Conservation (phyloP, 64 coral and sea anemone species). For the Stichodactyla helianthus region DNA sequence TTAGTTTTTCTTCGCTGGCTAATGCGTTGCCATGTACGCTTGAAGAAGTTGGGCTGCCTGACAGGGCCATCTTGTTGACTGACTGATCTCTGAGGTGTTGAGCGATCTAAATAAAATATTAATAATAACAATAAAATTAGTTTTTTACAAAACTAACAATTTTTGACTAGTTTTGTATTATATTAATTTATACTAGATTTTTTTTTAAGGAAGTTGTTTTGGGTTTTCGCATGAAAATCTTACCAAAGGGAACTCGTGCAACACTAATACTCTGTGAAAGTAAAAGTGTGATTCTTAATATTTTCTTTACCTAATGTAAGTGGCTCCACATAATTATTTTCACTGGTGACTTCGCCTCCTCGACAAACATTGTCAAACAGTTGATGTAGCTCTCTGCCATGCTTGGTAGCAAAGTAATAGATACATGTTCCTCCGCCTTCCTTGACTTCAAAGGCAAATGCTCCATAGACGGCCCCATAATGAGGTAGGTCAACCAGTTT, state of each 20-base stretch:
- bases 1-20: conserved; percentile 19
- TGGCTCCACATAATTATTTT: conserved; percentile 19
- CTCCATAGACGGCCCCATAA: conserved; percentile 70
- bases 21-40: conserved; percentile 47
- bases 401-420: conserved; percentile 71
- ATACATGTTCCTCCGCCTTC: conserved; percentile 37
- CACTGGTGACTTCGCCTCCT: conserved; percentile 15
- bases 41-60: conserved; percentile 26
- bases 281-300: not conserved
- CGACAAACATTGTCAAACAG: conserved; percentile 84
- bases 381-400: conserved; percentile 66
- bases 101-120: not conserved
- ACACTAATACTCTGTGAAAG: not conserved
- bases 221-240: not conserved
- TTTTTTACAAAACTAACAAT: no score
- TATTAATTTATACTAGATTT: no score
- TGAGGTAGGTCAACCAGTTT: conserved; percentile 77
- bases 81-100: conserved; percentile 3
- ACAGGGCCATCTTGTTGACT: not conserved
- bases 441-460: conserved; percentile 76
- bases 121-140: not conserved
- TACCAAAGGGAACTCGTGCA: not conserved
- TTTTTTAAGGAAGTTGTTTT: no score
- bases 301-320: conserved; percentile 1
- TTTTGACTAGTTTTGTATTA: no score